Conservation (phyloP, 2,888 invertebrate genomes). For the Andrena haemorrhoa region DNA sequence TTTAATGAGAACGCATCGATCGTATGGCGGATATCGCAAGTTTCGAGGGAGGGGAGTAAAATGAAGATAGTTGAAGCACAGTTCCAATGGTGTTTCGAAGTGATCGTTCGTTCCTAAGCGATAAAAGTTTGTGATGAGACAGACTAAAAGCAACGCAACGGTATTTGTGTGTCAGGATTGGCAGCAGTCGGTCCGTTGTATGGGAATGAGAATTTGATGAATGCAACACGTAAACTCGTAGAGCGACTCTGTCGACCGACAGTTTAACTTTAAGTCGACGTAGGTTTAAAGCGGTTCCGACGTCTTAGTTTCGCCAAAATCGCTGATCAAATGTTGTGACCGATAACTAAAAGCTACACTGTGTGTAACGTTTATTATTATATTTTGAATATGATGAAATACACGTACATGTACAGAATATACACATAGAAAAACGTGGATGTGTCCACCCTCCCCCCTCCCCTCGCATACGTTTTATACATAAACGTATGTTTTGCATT, state of each 20-base stretch:
- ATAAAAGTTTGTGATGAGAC: background rate
- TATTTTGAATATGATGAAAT: slow-evolving; percentile 84
- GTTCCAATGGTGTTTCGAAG: slow-evolving; percentile 7
- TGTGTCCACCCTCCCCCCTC: too few relatives aligned
- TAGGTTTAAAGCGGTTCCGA: slow-evolving; percentile 8
- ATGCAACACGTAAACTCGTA: background rate
- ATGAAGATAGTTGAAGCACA: background rate
- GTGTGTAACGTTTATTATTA: slow-evolving; percentile 84
- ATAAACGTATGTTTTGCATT: too few relatives aligned
- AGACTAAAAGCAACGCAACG: background rate
- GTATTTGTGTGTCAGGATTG: background rate
- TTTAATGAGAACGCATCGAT: slow-evolving; percentile 48
- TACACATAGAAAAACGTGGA: background rate
- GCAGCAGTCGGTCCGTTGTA: slow-evolving; percentile 3
- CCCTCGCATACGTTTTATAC: background rate
- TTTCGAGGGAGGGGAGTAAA: too few relatives aligned
- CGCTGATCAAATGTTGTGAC: slow-evolving; percentile 65
- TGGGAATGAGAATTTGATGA: background rate
- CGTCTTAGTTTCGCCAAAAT: slow-evolving; percentile 25
- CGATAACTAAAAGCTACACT: slow-evolving; percentile 81
- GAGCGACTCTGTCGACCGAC: background rate
- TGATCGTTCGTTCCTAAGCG: slow-evolving; percentile 20
- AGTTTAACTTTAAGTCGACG: background rate
- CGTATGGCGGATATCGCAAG: background rate
- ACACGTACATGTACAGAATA: slow-evolving; percentile 76